Evolutionary conservation across 2,888 invertebrate genomes (phyloP).

Genomic region (Lithophane leautieri): DNA sequence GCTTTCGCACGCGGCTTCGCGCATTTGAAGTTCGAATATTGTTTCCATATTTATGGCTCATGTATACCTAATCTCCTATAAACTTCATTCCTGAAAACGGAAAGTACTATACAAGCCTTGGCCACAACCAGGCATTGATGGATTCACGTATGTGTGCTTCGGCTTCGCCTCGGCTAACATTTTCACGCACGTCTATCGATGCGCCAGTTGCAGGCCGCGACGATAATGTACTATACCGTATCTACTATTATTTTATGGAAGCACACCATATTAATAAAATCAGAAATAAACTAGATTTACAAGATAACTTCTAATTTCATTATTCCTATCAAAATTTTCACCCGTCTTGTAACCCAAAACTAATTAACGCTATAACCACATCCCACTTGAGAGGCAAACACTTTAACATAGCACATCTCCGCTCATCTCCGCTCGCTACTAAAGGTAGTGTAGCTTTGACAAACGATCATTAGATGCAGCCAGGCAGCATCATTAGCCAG

Average conservation of each 20-base stretch:
- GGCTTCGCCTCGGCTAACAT: no score
- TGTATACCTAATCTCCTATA: background rate
- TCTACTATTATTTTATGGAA: no score
- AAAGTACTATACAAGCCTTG: no score
- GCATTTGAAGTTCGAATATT: no score
- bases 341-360: slow-evolving; percentile 1
- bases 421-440: slow-evolving; percentile 27
- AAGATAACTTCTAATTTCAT: background rate
- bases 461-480: slow-evolving; percentile 69
- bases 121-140: no score
- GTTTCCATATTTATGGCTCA: no score
- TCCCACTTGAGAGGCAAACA: slow-evolving; percentile 13
- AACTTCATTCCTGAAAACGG: background rate
- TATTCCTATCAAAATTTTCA: background rate
- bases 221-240: no score
- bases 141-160: no score
- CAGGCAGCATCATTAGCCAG: slow-evolving; percentile 68
- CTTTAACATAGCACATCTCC: slow-evolving; percentile 29
- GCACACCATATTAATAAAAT: background rate
- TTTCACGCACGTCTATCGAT: no score
- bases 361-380: slow-evolving; percentile 15
- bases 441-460: slow-evolving; percentile 61
- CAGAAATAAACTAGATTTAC: background rate
- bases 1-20: no score
- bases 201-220: no score